Evolutionary conservation across 2,888 invertebrate genomes (phyloP), one percentile per base, ranked within the genome.

Genomic region (Himalopsyche tibetana): DNA sequence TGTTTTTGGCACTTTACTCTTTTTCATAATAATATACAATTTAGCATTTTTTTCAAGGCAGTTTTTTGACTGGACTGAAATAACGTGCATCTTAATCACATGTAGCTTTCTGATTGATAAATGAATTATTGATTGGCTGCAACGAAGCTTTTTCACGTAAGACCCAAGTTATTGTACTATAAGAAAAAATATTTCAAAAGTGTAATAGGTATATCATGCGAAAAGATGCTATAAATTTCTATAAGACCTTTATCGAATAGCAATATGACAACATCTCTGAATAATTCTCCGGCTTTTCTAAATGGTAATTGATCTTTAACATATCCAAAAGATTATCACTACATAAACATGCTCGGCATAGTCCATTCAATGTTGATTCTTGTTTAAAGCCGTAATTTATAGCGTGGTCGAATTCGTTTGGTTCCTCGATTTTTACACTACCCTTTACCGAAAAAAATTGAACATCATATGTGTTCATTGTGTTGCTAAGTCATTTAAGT

Each of bases 271-370:
- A 38, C 51, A 87, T 55, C 55, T 87, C 87, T 11, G 85, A 81
- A 79, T 87, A 87, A 15, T 85, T 85, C 74, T 87, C 87, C 5
- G 87, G 83, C 38, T 87, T 87, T 8, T 83, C 85, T 12, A 85
- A 55, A 40, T 85, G 81, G 19, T 87, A 87, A 69, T 87, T 83
- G 5, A 84, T 85, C 42, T 69, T 56, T 11, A 81, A 38, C 81
- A 87, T 85, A 40, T 87, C 87, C 45, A 79, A 85, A 5, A 87
- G 74, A 74, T 85, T 56, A 17, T 82, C 69, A 38, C 69, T 83
- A 6, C 42, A 45, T 28, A 87, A 55, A 56, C 87, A 87, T 5
- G 55, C 86, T 63, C 86, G 82, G 51, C 86, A 86, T 3, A 84
- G 42, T 11, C 82, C 80, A 38, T 38, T 80, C 15, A 40, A 11